Evolutionary conservation across 2,797 vertebrate genomes (phyloP).

Genomic region (Malacoraja senta): DNA sequence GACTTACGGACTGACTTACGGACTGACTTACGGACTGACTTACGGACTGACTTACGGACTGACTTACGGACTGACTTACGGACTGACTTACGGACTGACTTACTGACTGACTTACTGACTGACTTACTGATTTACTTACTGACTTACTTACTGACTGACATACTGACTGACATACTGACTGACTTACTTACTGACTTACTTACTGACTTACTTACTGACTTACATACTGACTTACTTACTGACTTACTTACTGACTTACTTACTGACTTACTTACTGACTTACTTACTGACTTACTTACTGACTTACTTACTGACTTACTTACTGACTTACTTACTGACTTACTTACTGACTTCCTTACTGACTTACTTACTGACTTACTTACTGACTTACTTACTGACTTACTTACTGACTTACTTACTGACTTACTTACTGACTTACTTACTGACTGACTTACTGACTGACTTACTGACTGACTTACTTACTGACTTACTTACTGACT

Average conservation of each 20-base stretch:
- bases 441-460: too few species aligned
- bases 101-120: neutral
- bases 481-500: too few species aligned
- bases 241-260: neutral
- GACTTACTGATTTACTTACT: slow-evolving; percentile 5
- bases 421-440: too few species aligned
- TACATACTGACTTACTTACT: too few species aligned
- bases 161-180: slow-evolving; percentile 6
- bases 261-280: neutral
- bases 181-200: neutral
- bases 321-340: neutral
- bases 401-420: too few species aligned
- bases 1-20: too few species aligned
- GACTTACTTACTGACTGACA: neutral
- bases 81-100: slow-evolving; percentile 5
- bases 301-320: neutral
- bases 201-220: neutral
- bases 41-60: too few species aligned
- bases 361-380: neutral
- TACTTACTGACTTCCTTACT: neutral
- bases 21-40: too few species aligned
- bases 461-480: too few species aligned
- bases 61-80: too few species aligned
- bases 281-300: neutral
- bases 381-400: too few species aligned